Base-by-base conservation (phyloP, 2,797 vertebrate genomes). In the Gymnoscopelus braueri region DNA sequence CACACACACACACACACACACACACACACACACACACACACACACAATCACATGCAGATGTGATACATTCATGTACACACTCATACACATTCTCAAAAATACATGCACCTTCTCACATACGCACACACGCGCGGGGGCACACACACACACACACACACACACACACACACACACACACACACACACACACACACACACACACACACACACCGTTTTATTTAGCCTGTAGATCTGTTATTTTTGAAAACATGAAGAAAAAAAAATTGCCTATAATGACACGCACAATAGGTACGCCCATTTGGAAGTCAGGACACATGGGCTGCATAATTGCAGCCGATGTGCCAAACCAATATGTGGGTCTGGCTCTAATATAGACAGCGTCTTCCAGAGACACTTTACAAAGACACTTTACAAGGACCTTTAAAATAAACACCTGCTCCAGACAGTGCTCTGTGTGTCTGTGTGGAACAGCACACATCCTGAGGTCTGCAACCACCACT, bases 341-440 rank as follows among this genome's bases (percentile, higher is more conserved):
- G 39, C 39, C 39, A 44, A 44, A 44, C 39, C 9, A 7, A 44
- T 44, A 44, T 44, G 39, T 44, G 39, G 39, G 39, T 44, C 39
- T 44, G 39, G 39, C 39, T 44, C 8, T 7, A 44, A 9, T 44
- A 44, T 13, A 74, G 69, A 19, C 53, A 53, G 47, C 75, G 65
- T 62, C 67, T 61, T 71, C 73, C 76, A 74, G 64, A 84, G 69
- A 83, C 75, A 63, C 63, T 85, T 89, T 82, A 86, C 70, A 65
- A 24, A 85, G 69, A 83, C 75, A 63, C 63, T 85, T 89, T 82
- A 86, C 70, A 65, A 24, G 69, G n/a, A 66, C 26, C 77, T 88
- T 84, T 84, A 86, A 89, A 90, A 84, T 77, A 84, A 88, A 88
- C 88, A 91, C 89, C 88, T 90, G 88, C 83, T 63, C 39, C 39